phyloP scores from a whole-genome alignment of 1,140 invertebrate species.

The Solenopsis fugax region DNA sequence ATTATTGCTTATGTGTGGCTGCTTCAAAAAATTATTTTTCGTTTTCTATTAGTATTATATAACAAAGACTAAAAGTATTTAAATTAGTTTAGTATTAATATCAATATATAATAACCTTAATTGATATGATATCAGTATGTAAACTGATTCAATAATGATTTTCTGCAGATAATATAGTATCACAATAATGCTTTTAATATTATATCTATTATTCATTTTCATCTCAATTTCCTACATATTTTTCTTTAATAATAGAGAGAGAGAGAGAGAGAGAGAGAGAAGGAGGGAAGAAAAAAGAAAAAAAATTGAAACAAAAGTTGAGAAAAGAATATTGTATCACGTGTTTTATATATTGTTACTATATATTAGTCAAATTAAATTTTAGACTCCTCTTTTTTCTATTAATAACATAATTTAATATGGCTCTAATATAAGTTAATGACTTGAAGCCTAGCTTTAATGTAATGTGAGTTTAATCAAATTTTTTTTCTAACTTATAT shows the following conservation, averaged over 20 bases:
- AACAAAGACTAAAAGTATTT: not conserved
- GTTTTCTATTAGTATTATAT: not conserved
- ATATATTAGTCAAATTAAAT: conserved; percentile 10
- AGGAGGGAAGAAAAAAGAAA: no score
- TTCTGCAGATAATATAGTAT: conserved; percentile 27
- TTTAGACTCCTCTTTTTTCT: not conserved
- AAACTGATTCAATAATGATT: not conserved
- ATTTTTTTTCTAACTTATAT: no score
- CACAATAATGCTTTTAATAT: conserved; percentile 15
- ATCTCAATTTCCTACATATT: not conserved
- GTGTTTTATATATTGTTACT: not conserved
- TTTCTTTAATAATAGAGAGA: conserved; percentile 2
- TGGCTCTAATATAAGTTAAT: not conserved
- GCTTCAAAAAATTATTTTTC: not conserved
- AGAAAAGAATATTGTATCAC: not conserved
- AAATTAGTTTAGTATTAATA: not conserved
- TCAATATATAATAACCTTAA: not conserved
- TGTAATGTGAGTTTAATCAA: no score
- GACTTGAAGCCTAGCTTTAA: not conserved
- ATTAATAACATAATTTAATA: not conserved
- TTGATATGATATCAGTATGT: not conserved
- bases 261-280: no score
- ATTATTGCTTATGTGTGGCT: not conserved
- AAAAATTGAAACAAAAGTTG: not conserved
- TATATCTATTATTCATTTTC: conserved; percentile 38